Base-by-base conservation (phyloP, 2,113 vertebrate species). In the Clarias batrachus region DNA sequence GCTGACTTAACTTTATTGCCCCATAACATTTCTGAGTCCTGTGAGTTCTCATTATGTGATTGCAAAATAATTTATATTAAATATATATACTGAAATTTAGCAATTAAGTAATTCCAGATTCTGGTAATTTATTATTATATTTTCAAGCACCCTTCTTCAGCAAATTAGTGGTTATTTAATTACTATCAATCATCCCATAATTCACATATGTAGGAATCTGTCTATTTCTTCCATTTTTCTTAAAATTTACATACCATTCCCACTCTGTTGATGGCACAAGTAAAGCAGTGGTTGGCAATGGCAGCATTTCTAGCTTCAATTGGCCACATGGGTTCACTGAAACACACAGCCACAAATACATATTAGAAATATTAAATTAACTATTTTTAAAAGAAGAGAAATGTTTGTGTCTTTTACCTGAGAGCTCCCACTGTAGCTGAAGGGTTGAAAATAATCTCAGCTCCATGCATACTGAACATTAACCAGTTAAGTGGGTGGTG, bases 401-500 rank as follows among this genome's bases (percentile, higher is more conserved):
- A 3, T 3, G 33, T 62, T 13, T 0, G 60, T 62, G 14, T 65
- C 10, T 21, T 41, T 77, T 86, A 99, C 98, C 98, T 99, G 90
- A 99, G 97, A 0, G 76, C 86, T 37, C 98, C 98, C 6, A 97
- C 95, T 13, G 98, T 99, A 71, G 98, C 98, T 0, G 97, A 98
- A 10, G 98, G 98, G 91, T 99, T 99, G 83, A 99, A 99, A 93
- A 99, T 97, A 92, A 99, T 97, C 94, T 99, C 97, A 0, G 98
- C 98, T 90, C 98, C 97, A 0, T 98, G 97, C 88, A 99, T 80
- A 33, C 97, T 97, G 77, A 96, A 99, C 96, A 99, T 96, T 48
- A 99, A 95, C 98, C 98, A 99, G 93, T 99, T 99, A 86, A 99
- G 96, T 63, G 98, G 98, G 85, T 99, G 98, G 87, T 99, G 98